Evolutionary conservation across 23 tunicate species (phyloP).

Genomic region (Trididemnum miniatum): DNA sequence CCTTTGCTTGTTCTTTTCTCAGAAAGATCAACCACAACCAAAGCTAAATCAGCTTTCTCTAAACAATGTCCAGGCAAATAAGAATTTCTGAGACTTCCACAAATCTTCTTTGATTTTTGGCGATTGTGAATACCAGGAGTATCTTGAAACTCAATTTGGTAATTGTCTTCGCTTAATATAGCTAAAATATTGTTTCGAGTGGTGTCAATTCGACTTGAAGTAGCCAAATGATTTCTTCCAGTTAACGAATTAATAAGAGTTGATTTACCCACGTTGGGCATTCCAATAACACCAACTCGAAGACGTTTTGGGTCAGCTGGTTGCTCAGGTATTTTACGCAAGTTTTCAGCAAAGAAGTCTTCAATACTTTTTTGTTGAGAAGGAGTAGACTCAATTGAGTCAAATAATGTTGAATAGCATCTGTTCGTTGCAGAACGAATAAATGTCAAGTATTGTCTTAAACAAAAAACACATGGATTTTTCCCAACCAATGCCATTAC

Average conservation of each 20-base stretch:
- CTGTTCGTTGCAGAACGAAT: too few relatives aligned
- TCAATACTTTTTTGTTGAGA: too few relatives aligned
- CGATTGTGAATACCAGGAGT: conserved; percentile 70
- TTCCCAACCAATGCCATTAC: too few relatives aligned
- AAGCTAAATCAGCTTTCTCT: conserved; percentile 47
- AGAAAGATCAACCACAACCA: conserved; percentile 76
- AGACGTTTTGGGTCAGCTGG: conserved; percentile 47
- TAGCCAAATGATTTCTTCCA: conserved; percentile 50
- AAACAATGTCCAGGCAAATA: conserved; percentile 34
- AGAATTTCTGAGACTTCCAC: conserved; percentile 15
- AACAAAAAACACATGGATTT: too few relatives aligned
- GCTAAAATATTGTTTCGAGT: conserved; percentile 55
- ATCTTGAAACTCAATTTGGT: conserved; percentile 87
- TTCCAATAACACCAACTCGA: conserved; percentile 78
- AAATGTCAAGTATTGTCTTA: too few relatives aligned
- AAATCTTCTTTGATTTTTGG: conserved; percentile 45
- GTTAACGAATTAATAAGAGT: conserved; percentile 65
- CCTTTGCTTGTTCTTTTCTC: conserved; percentile 48
- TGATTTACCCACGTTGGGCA: conserved; percentile 97
- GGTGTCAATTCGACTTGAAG: conserved; percentile 75
- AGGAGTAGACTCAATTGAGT: too few relatives aligned
- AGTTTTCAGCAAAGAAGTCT: background rate
- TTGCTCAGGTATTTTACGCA: conserved; percentile 14
- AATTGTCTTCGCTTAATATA: conserved; percentile 50
- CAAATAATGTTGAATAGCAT: too few relatives aligned